Base-by-base conservation (phyloP, 2,797 vertebrate species). In the Artibeus jamaicensis region DNA sequence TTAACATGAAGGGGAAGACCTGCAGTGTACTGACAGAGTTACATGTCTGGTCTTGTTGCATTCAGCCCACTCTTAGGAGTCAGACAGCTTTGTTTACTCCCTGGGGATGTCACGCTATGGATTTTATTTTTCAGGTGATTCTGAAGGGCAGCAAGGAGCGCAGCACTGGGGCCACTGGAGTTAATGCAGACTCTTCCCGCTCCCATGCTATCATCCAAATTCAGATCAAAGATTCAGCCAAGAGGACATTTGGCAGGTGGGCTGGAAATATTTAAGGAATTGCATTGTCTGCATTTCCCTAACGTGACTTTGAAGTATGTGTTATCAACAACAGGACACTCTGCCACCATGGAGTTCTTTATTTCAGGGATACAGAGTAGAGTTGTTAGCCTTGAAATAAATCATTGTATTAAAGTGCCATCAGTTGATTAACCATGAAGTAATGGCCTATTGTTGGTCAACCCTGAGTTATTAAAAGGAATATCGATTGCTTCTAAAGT, bases 171-270 rank as follows among this genome's bases (percentile, higher is more conserved):
- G 98, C 98, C 76, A 99, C 99, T 48, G 99, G 99, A 37, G 99
- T 99, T 91, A 99, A 99, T 94, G 98, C 99, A 0, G 98, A 99
- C 96, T 99, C 99, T 15, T 99, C 99, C 89, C 99, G 99, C 76
- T 99, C 99, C 46, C 99, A 99, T 67, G 99, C 99, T n/a, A 96
- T 99, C 96, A 99, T 99, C 97, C 99, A 99, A 98, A 99, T 99
- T 97, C 99, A 99, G 95, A 98, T 99, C 90, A 99, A 99, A 98
- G 98, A 98, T 73, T 65, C 97, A 21, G 97, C 98, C 65, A 99
- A 99, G 96, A 98, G 98, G 89, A 97, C 97, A 32, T 98, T 97
- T 97, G 99, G 99, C 96, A 99, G 99, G 99, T 99, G 94, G 98
- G 97, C 59, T 76, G 55, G 70, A 94, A 95, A 92, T 94, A 68